Conservation (phyloP, 2,113 vertebrate species). For the Rissa tridactyla region DNA sequence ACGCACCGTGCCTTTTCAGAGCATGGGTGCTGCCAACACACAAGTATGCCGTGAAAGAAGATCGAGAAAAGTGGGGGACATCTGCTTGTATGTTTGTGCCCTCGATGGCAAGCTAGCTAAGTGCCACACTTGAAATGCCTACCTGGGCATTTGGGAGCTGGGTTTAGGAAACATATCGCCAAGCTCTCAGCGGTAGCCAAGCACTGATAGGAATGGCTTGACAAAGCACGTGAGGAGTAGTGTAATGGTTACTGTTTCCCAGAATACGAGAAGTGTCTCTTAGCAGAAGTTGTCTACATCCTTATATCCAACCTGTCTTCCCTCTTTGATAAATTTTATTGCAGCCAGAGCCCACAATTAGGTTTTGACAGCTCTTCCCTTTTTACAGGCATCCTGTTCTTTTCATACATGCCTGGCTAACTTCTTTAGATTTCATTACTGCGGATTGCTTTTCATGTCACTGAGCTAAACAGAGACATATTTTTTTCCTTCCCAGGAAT, state of each 20-base stretch:
- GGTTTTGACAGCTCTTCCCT: constrained; percentile 63
- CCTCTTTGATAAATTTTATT: constrained; percentile 43
- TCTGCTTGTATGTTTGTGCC: background rate
- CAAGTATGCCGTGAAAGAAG: background rate
- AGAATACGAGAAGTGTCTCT: background rate
- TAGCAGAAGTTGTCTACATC: background rate
- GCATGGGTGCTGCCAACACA: background rate
- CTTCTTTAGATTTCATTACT: constrained; percentile 50
- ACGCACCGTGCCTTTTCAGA: background rate
- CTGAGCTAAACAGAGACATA: constrained; percentile 29
- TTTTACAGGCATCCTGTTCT: constrained; percentile 57
- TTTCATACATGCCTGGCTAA: constrained; percentile 58
- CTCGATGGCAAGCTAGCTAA: background rate
- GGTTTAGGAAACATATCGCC: background rate
- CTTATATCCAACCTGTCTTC: background rate
- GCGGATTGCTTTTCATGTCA: constrained; percentile 18
- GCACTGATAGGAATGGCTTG: background rate
- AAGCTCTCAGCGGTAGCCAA: background rate
- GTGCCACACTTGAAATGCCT: background rate
- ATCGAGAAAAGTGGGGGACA: background rate
- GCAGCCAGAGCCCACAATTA: constrained; percentile 57
- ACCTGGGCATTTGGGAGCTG: background rate
- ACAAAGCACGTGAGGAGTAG: background rate
- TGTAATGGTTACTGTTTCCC: background rate
- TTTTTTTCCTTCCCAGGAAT: constrained; percentile 59